Conservation (phyloP, 2,797 vertebrate species). For the Gila robusta region DNA sequence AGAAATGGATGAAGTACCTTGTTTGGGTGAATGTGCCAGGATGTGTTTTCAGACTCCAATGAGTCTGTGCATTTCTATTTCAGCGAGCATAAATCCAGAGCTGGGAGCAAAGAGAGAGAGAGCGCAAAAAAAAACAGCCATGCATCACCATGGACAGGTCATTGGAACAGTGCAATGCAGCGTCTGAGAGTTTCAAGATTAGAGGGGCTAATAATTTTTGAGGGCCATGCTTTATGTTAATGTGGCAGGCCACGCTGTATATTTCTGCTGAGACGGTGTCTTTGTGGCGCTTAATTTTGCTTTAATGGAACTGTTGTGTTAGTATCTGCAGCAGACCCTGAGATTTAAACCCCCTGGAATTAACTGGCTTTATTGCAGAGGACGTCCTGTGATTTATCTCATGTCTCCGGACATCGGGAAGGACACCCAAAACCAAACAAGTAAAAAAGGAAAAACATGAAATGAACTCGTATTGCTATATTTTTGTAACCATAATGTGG, state of each 20-base stretch:
- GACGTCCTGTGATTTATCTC: constrained; percentile 72
- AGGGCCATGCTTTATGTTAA: constrained; percentile 88
- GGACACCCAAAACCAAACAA: constrained; percentile 59
- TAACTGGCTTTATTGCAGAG: constrained; percentile 75
- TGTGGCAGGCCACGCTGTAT: constrained; percentile 79
- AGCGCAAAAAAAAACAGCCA: constrained; percentile 72
- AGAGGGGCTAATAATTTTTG: constrained; percentile 84
- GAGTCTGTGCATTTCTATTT: constrained; percentile 70
- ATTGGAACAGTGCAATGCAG: constrained; percentile 80
- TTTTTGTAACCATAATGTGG: not conserved
- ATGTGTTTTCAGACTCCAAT: constrained; percentile 56
- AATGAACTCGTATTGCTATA: constrained; percentile 4
- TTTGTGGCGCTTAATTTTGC: constrained; percentile 83
- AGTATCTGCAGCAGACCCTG: constrained; percentile 74
- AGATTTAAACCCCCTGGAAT: constrained; percentile 76
- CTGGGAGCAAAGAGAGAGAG: constrained; percentile 32
- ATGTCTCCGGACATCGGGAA: constrained; percentile 62
- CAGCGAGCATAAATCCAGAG: constrained; percentile 71
- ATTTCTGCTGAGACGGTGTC: constrained; percentile 84
- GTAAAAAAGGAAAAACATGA: constrained; percentile 24
- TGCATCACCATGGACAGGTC: constrained; percentile 85
- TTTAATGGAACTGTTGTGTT: constrained; percentile 79
- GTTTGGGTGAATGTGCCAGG: constrained; percentile 64
- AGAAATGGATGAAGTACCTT: constrained; percentile 73
- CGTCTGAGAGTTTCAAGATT: constrained; percentile 86